phyloP scores from a whole-genome alignment of 2,797 vertebrate genomes.

The Mus spretus region DNA sequence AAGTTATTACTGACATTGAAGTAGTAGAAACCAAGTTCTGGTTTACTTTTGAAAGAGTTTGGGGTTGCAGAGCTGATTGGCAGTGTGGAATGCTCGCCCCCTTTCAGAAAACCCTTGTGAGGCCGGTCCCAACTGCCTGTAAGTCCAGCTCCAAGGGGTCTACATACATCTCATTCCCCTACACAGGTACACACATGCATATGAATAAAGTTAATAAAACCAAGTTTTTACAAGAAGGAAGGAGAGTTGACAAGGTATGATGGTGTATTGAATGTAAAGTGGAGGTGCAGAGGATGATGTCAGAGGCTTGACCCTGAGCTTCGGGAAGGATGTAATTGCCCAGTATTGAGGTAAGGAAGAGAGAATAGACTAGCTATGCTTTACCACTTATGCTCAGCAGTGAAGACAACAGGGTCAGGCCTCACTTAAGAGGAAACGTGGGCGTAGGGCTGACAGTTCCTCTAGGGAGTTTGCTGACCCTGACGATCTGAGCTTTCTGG shows the following conservation, averaged over 20 bases:
- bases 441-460: not conserved
- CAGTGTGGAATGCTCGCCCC: not conserved
- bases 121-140: not conserved
- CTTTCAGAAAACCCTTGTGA: rapidly evolving
- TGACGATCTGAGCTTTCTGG: not conserved
- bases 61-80: not conserved
- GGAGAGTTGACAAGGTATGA: not conserved
- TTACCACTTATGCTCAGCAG: not conserved
- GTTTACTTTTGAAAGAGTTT: not conserved
- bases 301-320: not conserved
- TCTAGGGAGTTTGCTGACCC: conserved; percentile 42
- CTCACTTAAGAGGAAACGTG: not conserved
- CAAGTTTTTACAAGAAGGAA: not conserved
- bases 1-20: conserved; percentile 90
- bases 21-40: conserved; percentile 44
- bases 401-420: not conserved
- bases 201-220: not conserved
- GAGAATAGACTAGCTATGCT: not conserved
- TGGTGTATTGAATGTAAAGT: not conserved
- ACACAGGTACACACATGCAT: not conserved
- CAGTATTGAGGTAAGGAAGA: not conserved
- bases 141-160: not conserved
- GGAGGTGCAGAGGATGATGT: not conserved
- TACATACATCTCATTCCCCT: not conserved
- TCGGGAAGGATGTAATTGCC: not conserved